These are phyloP conservation scores for Malthinus flaveolus DNA, from an alignment of 2,888 invertebrate species.

Conservation along the genomic window DNA sequence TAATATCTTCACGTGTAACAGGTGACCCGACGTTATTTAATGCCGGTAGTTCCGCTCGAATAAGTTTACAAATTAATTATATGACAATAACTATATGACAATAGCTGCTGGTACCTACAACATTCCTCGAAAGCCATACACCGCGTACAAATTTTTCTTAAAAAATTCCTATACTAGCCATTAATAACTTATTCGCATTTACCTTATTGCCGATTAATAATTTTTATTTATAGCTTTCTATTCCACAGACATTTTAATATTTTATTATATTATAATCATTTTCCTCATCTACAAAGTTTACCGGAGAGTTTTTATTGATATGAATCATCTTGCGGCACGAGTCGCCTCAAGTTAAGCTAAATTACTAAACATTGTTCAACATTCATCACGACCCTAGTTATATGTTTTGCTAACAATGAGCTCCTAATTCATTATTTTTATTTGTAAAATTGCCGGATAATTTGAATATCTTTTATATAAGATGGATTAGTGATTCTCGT, in stretches of 20 bases:
- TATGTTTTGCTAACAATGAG: conserved; percentile 30
- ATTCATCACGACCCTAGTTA: conserved; percentile 37
- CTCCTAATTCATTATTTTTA: conserved; percentile 16
- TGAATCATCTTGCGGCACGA: conserved; percentile 40
- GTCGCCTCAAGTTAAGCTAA: conserved; percentile 40
- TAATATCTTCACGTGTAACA: no score
- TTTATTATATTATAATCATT: conserved; percentile 22
- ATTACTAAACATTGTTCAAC: conserved; percentile 38
- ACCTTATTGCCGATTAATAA: conserved; percentile 9
- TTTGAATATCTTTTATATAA: no score
- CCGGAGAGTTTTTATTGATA: conserved; percentile 31
- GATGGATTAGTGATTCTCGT: no score
- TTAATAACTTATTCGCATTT: conserved; percentile 9
- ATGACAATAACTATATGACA: no score
- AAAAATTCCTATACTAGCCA: no score
- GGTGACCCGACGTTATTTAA: conserved; percentile 10
- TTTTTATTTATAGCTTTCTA: conserved; percentile 21
- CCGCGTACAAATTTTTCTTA: no score
- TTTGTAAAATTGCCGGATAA: no score
- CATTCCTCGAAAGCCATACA: no score
- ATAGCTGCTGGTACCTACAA: no score
- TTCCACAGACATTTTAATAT: conserved; percentile 27
- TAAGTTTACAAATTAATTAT: conserved; percentile 17
- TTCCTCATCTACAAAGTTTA: conserved; percentile 20
- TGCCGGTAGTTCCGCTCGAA: conserved; percentile 19